Evolutionary conservation across 2,888 invertebrate species (phyloP).

Genomic region (Spicauda simplicius): DNA sequence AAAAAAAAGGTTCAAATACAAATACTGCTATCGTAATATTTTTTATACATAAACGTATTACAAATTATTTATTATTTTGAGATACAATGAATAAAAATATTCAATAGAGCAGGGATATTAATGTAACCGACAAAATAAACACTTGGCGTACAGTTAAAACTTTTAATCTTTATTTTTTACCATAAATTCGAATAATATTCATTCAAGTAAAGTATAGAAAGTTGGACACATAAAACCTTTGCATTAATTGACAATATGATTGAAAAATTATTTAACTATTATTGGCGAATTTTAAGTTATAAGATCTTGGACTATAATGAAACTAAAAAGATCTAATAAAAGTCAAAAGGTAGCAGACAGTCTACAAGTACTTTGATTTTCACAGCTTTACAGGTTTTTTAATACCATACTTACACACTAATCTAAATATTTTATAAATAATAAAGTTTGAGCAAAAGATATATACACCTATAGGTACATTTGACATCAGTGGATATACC

Average conservation of each 20-base stretch:
- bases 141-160: background rate
- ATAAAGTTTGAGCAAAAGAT: background rate
- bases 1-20: too few species aligned
- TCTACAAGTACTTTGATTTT: background rate
- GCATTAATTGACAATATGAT: slow-evolving; percentile 61
- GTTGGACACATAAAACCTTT: slow-evolving; percentile 31
- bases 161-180: slow-evolving; percentile 11
- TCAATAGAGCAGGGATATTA: too few species aligned
- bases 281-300: background rate
- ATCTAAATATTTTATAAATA: background rate
- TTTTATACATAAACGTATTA: too few species aligned
- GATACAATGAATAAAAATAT: too few species aligned
- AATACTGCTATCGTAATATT: too few species aligned
- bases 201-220: slow-evolving; percentile 8
- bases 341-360: background rate
- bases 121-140: background rate
- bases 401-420: background rate
- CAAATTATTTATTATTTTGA: too few species aligned
- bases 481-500: background rate
- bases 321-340: background rate
- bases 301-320: background rate
- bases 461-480: background rate
- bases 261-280: slow-evolving; percentile 39
- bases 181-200: slow-evolving; percentile 20
- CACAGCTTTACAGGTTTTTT: background rate